Percentiles rank a stretch among this genome's conserved stretches.
Evolutionary conservation across 2,888 invertebrate genomes (phyloP).

Genomic region (Cantharis rufa): DNA sequence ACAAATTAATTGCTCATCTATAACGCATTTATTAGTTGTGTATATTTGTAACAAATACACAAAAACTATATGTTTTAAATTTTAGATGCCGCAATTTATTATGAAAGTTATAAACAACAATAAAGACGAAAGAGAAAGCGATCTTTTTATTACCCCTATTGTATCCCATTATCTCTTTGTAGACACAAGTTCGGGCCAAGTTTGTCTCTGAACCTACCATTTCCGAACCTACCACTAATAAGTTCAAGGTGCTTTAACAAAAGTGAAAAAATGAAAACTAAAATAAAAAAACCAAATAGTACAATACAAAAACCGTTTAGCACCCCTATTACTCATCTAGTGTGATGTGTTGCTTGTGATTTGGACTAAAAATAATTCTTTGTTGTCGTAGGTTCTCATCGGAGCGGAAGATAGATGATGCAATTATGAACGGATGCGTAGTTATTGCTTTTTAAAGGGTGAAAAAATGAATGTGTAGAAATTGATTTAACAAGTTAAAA

Average conservation of each 20-base stretch:
- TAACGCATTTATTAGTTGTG: background rate
- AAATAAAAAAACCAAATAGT: background rate
- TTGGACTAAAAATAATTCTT: constrained; percentile 3
- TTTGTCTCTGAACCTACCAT: background rate
- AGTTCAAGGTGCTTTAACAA: background rate
- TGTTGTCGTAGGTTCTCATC: constrained; percentile 3
- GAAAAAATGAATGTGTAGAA: background rate
- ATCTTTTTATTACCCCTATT: background rate
- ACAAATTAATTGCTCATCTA: background rate
- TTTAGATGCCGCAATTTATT: background rate
- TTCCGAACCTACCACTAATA: background rate
- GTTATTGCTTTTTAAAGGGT: constrained; percentile 3
- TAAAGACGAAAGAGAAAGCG: background rate
- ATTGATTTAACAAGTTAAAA: background rate
- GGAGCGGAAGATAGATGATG: constrained; percentile 3
- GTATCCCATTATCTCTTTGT: background rate
- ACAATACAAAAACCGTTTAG: background rate
- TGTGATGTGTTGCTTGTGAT: constrained; percentile 4
- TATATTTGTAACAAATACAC: background rate
- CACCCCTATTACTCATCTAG: constrained; percentile 1
- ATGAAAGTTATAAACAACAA: background rate
- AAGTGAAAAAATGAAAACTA: background rate
- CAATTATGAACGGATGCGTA: constrained; percentile 4
- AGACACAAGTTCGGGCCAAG: background rate
- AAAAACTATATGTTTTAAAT: background rate